Percentiles rank a stretch among this genome's conserved stretches.
These are phyloP conservation scores for Corythornis vintsioides DNA, from an alignment of 2,113 vertebrate genomes.

Conservation along the genomic window DNA sequence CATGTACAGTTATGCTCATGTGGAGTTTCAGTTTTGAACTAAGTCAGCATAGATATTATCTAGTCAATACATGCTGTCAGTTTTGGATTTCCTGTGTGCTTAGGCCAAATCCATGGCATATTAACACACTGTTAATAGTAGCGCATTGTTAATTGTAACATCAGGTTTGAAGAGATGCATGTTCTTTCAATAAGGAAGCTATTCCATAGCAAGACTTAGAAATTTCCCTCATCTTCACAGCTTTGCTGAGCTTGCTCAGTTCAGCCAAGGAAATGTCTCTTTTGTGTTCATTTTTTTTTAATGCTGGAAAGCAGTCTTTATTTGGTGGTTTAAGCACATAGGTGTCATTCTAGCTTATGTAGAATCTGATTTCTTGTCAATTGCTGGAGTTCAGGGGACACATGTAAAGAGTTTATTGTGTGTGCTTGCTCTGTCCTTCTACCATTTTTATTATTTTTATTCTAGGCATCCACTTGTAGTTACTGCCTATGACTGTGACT, in stretches of 20 bases:
- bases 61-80: neutral
- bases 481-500: neutral
- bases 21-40: neutral
- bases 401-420: neutral
- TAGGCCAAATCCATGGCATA: neutral
- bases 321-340: neutral
- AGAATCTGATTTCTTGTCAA: neutral
- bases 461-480: neutral
- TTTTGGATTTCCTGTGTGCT: neutral
- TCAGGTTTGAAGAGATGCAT: neutral
- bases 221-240: neutral
- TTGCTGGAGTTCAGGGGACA: neutral
- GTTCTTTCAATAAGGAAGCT: neutral
- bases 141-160: neutral
- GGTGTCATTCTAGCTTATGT: neutral
- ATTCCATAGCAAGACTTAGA: neutral
- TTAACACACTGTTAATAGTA: neutral
- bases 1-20: neutral
- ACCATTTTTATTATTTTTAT: neutral
- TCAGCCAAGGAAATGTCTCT: neutral
- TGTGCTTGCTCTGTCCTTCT: neutral
- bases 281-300: neutral
- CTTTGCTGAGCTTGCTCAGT: neutral
- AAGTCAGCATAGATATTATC: neutral
- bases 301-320: neutral